Conservation (phyloP, 2,888 invertebrate genomes). For the Amaurobius ferox region DNA sequence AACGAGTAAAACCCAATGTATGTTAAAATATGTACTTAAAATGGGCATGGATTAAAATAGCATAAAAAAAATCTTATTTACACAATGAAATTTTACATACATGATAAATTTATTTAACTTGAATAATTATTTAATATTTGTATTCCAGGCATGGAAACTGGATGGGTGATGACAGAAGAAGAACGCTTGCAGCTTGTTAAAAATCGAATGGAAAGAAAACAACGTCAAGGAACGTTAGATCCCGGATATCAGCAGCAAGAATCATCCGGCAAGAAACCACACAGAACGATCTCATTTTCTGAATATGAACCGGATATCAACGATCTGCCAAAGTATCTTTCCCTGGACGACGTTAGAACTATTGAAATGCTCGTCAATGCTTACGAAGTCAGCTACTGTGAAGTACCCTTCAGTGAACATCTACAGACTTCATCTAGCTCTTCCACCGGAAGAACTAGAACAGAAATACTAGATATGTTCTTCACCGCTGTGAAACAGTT, state of each 20-base stretch:
- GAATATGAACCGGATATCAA: constrained; percentile 71
- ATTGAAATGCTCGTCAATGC: constrained; percentile 75
- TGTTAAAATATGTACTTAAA: no score
- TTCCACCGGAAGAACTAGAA: constrained; percentile 47
- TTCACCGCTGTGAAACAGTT: constrained; percentile 76
- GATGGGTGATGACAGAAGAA: constrained; percentile 78
- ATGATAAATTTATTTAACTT: no score
- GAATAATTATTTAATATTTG: no score
- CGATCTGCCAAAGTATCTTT: constrained; percentile 57
- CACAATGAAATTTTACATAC: no score
- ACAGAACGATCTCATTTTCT: constrained; percentile 35
- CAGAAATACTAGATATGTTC: constrained; percentile 77
- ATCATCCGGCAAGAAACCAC: constrained; percentile 23
- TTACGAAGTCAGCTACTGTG: constrained; percentile 75
- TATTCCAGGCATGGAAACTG: constrained; percentile 76
- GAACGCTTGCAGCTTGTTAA: constrained; percentile 76
- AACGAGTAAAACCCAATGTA: no score
- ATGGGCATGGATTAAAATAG: no score
- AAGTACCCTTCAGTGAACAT: constrained; percentile 74
- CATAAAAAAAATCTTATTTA: no score
- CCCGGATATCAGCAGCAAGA: constrained; percentile 44
- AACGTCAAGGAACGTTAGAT: constrained; percentile 72
- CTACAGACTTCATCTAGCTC: constrained; percentile 28
- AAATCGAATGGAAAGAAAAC: constrained; percentile 74
- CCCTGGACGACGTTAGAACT: constrained; percentile 69